phyloP scores from a whole-genome alignment of 2,888 invertebrate species.

The Orthonevra nobilis region DNA sequence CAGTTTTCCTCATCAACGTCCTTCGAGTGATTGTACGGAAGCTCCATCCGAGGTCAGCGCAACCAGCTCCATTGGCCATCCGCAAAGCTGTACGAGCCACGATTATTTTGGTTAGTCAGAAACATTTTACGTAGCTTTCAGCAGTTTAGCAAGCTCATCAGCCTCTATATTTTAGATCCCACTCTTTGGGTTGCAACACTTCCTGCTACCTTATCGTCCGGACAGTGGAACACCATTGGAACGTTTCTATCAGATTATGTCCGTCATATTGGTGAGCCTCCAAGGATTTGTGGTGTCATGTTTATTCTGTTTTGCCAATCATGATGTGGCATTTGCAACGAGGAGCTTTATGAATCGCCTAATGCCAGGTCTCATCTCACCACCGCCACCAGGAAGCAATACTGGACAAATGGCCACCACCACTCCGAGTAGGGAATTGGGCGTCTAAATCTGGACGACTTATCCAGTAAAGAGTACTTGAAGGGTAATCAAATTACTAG shows the following conservation, averaged over 20 bases:
- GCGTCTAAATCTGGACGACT: slow-evolving; percentile 74
- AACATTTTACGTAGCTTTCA: not conserved
- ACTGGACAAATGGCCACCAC: slow-evolving; percentile 79
- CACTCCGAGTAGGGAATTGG: slow-evolving; percentile 79
- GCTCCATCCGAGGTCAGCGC: slow-evolving; percentile 83
- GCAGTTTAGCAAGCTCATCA: no score
- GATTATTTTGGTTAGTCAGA: slow-evolving; percentile 83
- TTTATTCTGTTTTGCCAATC: slow-evolving; percentile 88
- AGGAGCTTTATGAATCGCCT: slow-evolving; percentile 80
- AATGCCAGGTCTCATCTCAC: slow-evolving; percentile 76
- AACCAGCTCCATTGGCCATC: slow-evolving; percentile 83
- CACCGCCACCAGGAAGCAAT: slow-evolving; percentile 77
- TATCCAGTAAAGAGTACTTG: not conserved
- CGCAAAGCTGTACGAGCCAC: slow-evolving; percentile 86
- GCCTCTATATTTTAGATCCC: slow-evolving; percentile 83
- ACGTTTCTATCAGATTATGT: slow-evolving; percentile 84
- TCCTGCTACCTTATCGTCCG: slow-evolving; percentile 86
- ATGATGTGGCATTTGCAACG: slow-evolving; percentile 84
- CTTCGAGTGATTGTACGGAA: slow-evolving; percentile 84
- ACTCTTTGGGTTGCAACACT: slow-evolving; percentile 87
- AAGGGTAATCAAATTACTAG: not conserved
- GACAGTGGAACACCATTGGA: slow-evolving; percentile 82
- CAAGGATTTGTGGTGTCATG: slow-evolving; percentile 88
- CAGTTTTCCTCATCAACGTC: slow-evolving; percentile 86
- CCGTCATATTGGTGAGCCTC: slow-evolving; percentile 85